These are phyloP conservation scores for Melanotaenia maccullochi DNA, from an alignment of 2,797 vertebrate genomes.

Conservation along the genomic window DNA sequence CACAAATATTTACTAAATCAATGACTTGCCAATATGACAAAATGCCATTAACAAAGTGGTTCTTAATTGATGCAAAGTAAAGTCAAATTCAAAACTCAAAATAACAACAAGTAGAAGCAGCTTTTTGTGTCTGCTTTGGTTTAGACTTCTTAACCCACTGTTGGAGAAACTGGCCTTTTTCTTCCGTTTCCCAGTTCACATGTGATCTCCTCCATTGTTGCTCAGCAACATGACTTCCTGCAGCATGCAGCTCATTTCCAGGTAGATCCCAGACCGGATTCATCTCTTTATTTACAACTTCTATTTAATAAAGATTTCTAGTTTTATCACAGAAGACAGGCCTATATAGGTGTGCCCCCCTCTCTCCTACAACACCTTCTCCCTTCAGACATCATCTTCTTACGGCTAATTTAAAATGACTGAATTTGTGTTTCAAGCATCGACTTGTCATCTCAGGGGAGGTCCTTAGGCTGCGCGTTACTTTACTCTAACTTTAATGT, in stretches of 20 bases:
- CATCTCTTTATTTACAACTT: background rate
- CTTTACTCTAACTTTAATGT: slow-evolving; percentile 59
- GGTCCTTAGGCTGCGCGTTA: slow-evolving; percentile 43
- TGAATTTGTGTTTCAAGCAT: slow-evolving; percentile 18
- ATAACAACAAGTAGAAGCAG: background rate
- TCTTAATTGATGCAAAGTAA: background rate
- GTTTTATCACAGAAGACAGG: slow-evolving; percentile 13
- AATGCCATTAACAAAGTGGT: background rate
- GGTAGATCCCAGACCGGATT: slow-evolving; percentile 14
- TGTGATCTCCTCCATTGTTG: background rate
- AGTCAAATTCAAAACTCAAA: no score
- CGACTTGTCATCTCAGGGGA: slow-evolving; percentile 40
- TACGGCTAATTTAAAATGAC: slow-evolving; percentile 49
- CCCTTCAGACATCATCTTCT: slow-evolving; percentile 23
- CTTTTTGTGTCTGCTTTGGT: no score
- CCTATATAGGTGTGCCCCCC: slow-evolving; percentile 2
- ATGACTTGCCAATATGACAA: background rate
- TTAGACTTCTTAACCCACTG: no score
- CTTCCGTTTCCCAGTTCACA: background rate
- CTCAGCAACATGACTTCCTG: no score
- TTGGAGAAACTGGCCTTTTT: no score
- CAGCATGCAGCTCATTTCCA: slow-evolving; percentile 21
- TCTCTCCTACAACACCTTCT: background rate
- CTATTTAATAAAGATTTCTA: slow-evolving; percentile 33
- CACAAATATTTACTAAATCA: background rate